A percentile compares a stretch with the other conserved stretches of the same genome.
Evolutionary conservation across 1,140 invertebrate species (phyloP).

Genomic region (Yoshiicerus persimilis): DNA sequence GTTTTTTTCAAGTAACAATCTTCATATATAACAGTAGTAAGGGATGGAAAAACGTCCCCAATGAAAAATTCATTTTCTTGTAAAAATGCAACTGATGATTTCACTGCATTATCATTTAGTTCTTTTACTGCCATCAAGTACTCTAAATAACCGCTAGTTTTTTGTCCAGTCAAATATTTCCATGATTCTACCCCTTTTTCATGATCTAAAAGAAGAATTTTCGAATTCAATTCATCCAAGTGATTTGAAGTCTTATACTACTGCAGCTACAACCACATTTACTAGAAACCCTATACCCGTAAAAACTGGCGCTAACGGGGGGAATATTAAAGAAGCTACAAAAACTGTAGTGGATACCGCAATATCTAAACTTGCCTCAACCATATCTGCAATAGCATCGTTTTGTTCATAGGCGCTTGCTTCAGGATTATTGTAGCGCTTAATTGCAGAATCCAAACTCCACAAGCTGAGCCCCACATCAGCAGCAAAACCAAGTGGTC

Average conservation of each 20-base stretch:
- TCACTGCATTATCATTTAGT: background rate
- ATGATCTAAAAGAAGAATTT: background rate
- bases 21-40: background rate
- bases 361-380: constrained; percentile 10
- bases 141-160: background rate
- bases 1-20: background rate
- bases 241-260: background rate
- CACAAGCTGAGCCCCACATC: background rate
- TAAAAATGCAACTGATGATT: background rate
- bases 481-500: background rate
- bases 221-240: background rate
- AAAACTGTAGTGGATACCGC: background rate
- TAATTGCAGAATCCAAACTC: background rate
- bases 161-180: background rate
- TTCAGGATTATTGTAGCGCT: background rate
- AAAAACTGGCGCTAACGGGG: background rate
- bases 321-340: background rate
- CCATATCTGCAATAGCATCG: constrained; percentile 25
- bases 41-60: constrained; percentile 1
- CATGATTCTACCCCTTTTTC: background rate
- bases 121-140: background rate
- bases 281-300: background rate
- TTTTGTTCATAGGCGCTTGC: background rate
- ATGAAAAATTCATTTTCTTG: background rate
- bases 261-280: background rate